Conservation (phyloP, 2,113 vertebrate species). For the cattle (Bos taurus) region DNA sequence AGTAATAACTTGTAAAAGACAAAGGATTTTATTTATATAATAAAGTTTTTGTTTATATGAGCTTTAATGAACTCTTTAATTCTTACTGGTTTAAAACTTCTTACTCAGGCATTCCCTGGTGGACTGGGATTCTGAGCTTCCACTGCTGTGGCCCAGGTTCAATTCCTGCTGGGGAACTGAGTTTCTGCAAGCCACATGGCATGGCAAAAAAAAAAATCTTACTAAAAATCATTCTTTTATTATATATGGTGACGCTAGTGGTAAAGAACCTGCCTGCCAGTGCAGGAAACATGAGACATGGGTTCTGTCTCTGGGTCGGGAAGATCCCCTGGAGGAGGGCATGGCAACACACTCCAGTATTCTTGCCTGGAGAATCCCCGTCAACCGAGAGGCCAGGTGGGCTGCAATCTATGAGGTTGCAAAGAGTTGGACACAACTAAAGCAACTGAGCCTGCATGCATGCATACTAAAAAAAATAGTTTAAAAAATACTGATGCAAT, state of each 20-base stretch:
- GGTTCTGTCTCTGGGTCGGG: background rate
- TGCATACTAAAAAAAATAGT: background rate
- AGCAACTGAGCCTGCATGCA: background rate
- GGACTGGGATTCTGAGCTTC: background rate
- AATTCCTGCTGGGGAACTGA: background rate
- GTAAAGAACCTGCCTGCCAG: background rate
- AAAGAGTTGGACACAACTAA: background rate
- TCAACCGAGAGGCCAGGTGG: background rate
- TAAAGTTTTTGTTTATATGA: background rate
- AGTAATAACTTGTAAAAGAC: background rate
- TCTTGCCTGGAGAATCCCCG: background rate
- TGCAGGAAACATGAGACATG: background rate
- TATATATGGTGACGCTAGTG: background rate
- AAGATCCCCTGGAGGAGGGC: background rate
- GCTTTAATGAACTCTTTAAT: background rate
- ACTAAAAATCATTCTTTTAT: background rate
- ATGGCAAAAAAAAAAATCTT: background rate
- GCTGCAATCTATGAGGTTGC: fast-evolving
- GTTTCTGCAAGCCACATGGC: background rate
- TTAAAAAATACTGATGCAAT: background rate
- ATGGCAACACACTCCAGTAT: background rate
- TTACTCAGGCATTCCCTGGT: background rate
- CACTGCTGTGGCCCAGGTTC: background rate
- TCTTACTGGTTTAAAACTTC: background rate
- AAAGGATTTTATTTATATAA: background rate